Conservation (phyloP, 2,888 invertebrate genomes). For the Leptarthrus brevirostris region DNA sequence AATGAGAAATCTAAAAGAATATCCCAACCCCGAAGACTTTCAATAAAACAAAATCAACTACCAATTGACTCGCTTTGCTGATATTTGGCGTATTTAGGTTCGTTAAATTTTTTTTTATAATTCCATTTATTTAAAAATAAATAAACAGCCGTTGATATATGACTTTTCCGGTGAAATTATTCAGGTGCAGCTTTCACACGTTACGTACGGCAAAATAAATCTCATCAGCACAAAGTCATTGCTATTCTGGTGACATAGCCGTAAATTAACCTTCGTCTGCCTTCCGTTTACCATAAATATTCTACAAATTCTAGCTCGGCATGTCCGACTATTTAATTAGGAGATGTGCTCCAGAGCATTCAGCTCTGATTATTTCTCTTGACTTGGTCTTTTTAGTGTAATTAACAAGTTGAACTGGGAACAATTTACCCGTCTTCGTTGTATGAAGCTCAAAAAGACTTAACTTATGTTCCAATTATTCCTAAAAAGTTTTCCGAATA, state of each 20-base stretch:
- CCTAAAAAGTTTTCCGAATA: conserved; percentile 18
- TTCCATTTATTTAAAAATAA: neutral
- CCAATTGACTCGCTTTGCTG: conserved; percentile 67
- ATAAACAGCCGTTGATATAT: neutral
- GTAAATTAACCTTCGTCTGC: conserved; percentile 21
- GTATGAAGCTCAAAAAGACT: neutral
- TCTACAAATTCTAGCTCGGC: neutral
- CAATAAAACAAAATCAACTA: conserved; percentile 66
- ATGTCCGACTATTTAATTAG: conserved; percentile 12
- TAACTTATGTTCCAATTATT: conserved; percentile 20
- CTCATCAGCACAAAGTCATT: neutral
- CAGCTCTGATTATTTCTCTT: conserved; percentile 6
- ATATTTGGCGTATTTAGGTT: conserved; percentile 59
- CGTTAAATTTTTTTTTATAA: neutral
- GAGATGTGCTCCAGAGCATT: conserved; percentile 38
- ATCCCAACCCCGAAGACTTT: conserved; percentile 63
- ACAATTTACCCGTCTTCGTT: neutral
- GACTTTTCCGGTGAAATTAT: neutral
- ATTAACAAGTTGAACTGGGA: conserved; percentile 34
- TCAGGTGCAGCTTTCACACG: neutral
- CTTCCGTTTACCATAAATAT: conserved; percentile 46
- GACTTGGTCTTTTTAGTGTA: neutral
- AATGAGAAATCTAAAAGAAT: conserved; percentile 56
- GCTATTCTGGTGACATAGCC: neutral
- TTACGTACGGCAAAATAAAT: neutral